Conservation (phyloP, 2,888 invertebrate species). For the Leptinotarsa juncta region DNA sequence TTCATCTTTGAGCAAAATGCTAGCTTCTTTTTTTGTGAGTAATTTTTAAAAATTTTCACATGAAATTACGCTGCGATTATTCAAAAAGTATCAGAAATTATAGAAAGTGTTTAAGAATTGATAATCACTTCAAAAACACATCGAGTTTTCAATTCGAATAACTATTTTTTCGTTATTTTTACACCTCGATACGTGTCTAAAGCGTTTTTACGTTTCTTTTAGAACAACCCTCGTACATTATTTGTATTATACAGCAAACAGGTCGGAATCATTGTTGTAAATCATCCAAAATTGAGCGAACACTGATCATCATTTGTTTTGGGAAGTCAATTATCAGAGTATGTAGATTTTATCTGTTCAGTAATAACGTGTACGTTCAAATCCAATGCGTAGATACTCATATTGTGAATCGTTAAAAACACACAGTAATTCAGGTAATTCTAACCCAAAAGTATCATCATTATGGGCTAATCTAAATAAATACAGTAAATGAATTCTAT, state of each 20-base stretch:
- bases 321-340: background rate
- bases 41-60: too few species aligned
- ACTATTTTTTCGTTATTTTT: too few species aligned
- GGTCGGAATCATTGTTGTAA: background rate
- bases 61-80: too few species aligned
- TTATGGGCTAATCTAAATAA: background rate
- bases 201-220: too few species aligned
- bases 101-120: too few species aligned
- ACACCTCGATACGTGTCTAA: too few species aligned
- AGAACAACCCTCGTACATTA: background rate
- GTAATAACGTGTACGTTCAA: background rate
- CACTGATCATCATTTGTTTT: conserved; percentile 4
- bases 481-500: too few species aligned
- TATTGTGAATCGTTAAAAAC: background rate
- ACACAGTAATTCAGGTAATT: background rate
- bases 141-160: too few species aligned
- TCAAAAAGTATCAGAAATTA: too few species aligned
- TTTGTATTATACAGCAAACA: background rate
- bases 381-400: background rate
- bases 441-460: background rate
- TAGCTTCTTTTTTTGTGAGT: too few species aligned
- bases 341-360: background rate
- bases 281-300: background rate
- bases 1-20: too few species aligned
- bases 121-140: too few species aligned